phyloP scores from a whole-genome alignment of 2,888 invertebrate species.

The Apoda limacodes region DNA sequence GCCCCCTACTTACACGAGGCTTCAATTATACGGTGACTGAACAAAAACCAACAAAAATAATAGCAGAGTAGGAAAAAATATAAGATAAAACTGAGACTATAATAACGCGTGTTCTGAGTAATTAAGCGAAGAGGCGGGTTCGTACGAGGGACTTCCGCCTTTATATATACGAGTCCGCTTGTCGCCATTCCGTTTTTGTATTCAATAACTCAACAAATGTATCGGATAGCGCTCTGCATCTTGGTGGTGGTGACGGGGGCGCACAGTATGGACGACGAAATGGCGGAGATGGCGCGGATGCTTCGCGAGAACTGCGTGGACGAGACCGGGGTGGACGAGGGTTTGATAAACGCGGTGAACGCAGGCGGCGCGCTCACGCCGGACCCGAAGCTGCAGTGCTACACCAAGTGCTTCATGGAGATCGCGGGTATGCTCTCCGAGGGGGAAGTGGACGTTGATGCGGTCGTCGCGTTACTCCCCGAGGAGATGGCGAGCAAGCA shows the following conservation, averaged over 20 bases:
- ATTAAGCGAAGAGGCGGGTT: no score
- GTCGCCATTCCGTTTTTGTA: background rate
- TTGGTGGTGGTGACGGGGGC: conserved; percentile 15
- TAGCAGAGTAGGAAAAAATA: no score
- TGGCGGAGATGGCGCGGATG: conserved; percentile 50
- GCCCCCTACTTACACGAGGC: no score
- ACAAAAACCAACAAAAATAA: no score
- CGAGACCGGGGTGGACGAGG: conserved; percentile 42
- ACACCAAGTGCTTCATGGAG: conserved; percentile 58
- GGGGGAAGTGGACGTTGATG: conserved; percentile 47
- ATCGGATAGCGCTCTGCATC: conserved; percentile 9
- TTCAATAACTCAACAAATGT: background rate
- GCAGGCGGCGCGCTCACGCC: conserved; percentile 38
- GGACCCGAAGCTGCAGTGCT: conserved; percentile 47
- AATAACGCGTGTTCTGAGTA: no score
- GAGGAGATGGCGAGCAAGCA: conserved; percentile 32
- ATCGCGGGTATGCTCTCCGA: conserved; percentile 53
- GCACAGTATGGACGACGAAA: conserved; percentile 39
- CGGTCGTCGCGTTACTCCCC: conserved; percentile 45
- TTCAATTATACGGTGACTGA: no score
- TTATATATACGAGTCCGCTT: no score
- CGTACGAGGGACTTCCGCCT: no score
- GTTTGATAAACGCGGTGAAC: conserved; percentile 39
- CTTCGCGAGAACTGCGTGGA: conserved; percentile 44
- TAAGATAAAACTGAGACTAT: no score